Evolutionary conservation across 2,113 vertebrate genomes (phyloP).

Genomic region (Clupea harengus): DNA sequence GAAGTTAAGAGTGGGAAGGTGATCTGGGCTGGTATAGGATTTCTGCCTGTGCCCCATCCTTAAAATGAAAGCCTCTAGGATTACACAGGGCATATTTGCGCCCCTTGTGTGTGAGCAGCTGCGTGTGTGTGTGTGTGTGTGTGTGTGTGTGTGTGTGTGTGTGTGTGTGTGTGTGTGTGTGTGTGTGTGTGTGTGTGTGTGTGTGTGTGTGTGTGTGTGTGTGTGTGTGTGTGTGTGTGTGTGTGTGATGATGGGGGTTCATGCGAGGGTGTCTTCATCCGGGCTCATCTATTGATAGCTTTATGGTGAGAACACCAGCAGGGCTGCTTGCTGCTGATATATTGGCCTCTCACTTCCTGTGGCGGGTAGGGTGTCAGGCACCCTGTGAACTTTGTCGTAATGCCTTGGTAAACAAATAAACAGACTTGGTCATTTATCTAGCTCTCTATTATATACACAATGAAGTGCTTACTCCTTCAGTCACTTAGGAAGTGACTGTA

Average conservation of each 20-base stretch:
- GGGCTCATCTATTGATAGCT: constrained; percentile 44
- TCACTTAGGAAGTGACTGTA: too few species aligned
- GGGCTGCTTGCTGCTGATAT: constrained; percentile 30
- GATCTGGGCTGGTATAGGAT: constrained; percentile 47
- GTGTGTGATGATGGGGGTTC: not conserved
- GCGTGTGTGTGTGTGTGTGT: not conserved
- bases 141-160: too few species aligned
- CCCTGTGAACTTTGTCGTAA: constrained; percentile 40
- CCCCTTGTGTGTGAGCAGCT: not conserved
- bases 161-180: not conserved
- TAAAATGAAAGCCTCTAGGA: constrained; percentile 35
- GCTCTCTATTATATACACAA: too few species aligned
- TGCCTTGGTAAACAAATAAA: constrained; percentile 36
- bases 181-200: constrained; percentile 14
- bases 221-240: not conserved
- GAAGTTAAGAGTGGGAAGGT: constrained; percentile 53
- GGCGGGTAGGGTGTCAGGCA: constrained; percentile 35
- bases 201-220: not conserved
- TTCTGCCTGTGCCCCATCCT: not conserved
- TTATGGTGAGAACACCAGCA: constrained; percentile 30
- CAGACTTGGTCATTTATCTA: not conserved
- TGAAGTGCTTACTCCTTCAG: too few species aligned
- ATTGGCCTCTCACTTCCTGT: constrained; percentile 27
- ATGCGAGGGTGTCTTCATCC: constrained; percentile 4
- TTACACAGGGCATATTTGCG: constrained; percentile 37